phyloP scores from a whole-genome alignment of 2,888 invertebrate species.

The Ophraella communa region DNA sequence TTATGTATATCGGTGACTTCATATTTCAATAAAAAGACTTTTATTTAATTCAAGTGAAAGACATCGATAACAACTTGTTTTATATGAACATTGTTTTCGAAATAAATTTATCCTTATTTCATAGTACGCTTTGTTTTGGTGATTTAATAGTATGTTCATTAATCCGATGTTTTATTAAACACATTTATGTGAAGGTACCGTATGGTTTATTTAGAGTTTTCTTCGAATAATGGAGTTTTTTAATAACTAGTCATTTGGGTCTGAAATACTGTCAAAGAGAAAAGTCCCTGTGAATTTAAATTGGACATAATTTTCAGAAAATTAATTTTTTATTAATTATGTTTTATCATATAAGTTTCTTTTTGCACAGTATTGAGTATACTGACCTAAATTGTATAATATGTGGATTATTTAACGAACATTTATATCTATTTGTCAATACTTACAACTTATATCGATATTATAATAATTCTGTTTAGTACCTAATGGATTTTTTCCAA shows the following conservation, averaged over 20 bases:
- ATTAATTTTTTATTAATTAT: neutral
- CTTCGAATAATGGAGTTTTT: neutral
- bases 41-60: neutral
- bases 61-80: neutral
- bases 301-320: neutral
- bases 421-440: conserved; percentile 16
- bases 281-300: neutral
- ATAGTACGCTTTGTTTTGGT: neutral
- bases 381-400: conserved; percentile 1
- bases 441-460: conserved; percentile 21
- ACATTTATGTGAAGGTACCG: neutral
- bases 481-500: conserved; percentile 20
- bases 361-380: neutral
- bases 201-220: neutral
- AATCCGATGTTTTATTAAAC: neutral
- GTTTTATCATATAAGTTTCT: neutral
- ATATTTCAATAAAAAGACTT: neutral
- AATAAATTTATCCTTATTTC: neutral
- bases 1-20: neutral
- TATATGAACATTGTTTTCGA: neutral
- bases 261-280: neutral
- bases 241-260: conserved; percentile 6
- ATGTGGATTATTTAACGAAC: neutral
- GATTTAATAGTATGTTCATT: neutral
- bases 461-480: conserved; percentile 13